Conservation (phyloP, 2,888 invertebrate genomes). For the Aphrophora alni region DNA sequence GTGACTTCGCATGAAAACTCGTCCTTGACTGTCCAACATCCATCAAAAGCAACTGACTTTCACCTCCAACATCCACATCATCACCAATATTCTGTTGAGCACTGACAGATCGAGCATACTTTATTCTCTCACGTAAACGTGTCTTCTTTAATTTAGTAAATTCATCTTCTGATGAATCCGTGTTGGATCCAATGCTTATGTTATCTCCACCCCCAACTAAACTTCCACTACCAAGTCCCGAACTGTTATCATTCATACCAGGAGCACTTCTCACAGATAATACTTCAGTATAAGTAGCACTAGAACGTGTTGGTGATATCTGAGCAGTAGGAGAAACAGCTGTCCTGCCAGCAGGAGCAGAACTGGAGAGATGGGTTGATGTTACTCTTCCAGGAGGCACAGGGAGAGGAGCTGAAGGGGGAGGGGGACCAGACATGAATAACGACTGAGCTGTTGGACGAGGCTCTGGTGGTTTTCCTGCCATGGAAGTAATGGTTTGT, state of each 20-base stretch:
- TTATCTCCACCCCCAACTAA: conserved; percentile 44
- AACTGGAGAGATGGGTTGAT: conserved; percentile 42
- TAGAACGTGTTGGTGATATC: conserved; percentile 48
- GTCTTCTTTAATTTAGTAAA: conserved; percentile 50
- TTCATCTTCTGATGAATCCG: conserved; percentile 49
- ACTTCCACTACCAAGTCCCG: conserved; percentile 45
- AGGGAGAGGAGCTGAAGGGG: conserved; percentile 68
- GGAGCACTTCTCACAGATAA: conserved; percentile 45
- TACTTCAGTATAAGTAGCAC: conserved; percentile 48
- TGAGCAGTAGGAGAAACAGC: conserved; percentile 38
- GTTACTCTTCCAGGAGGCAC: conserved; percentile 39
- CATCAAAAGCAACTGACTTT: conserved; percentile 44
- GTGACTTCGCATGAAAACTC: conserved; percentile 36
- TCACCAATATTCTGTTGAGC: conserved; percentile 43
- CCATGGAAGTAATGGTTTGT: conserved; percentile 76
- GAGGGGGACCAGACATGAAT: conserved; percentile 55
- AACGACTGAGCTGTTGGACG: conserved; percentile 45
- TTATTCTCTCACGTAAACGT: conserved; percentile 48
- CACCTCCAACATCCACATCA: conserved; percentile 26
- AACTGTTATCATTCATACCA: conserved; percentile 44
- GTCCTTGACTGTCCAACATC: conserved; percentile 40
- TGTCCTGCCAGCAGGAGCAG: conserved; percentile 44
- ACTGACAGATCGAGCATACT: conserved; percentile 48
- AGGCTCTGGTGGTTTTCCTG: conserved; percentile 43
- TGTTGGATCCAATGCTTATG: conserved; percentile 48